These are phyloP conservation scores for Falco biarmicus DNA, from an alignment of 2,797 vertebrate genomes.

Conservation along the genomic window DNA sequence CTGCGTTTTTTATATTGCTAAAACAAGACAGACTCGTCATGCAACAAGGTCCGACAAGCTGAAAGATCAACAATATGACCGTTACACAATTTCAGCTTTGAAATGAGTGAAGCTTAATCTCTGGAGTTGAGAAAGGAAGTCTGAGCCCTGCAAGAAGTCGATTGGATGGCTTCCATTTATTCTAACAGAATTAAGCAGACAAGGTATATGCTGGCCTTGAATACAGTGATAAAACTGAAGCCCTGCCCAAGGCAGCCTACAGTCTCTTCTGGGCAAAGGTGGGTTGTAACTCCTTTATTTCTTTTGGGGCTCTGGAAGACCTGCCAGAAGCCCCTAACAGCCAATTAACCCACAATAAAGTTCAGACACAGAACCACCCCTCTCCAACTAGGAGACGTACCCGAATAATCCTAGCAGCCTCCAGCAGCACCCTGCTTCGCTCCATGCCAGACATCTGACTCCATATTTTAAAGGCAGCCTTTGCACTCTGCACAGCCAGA, in stretches of 20 bases:
- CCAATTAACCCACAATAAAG: not conserved
- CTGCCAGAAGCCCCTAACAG: not conserved
- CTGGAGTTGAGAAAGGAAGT: not conserved
- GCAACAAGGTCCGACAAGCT: accelerated
- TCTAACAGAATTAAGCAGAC: not conserved
- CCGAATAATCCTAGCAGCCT: conserved; percentile 94
- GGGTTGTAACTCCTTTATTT: not conserved
- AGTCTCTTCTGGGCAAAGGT: not conserved
- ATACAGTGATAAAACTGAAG: not conserved
- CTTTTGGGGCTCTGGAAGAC: not conserved
- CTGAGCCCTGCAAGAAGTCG: not conserved
- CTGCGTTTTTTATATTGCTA: not conserved
- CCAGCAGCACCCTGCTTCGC: conserved; percentile 87
- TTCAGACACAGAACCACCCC: not conserved
- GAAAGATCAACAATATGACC: not conserved
- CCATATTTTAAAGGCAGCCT: conserved; percentile 89
- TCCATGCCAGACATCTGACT: conserved; percentile 90
- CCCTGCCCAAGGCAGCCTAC: not conserved
- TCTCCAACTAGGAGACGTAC: conserved; percentile 69
- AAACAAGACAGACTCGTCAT: not conserved
- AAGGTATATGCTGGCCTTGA: not conserved
- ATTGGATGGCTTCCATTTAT: not conserved
- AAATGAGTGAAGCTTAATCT: not conserved
- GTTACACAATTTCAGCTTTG: not conserved
- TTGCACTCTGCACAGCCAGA: conserved; percentile 88